phyloP scores from a whole-genome alignment of 2,797 vertebrate species.

The Paguma larvata region DNA sequence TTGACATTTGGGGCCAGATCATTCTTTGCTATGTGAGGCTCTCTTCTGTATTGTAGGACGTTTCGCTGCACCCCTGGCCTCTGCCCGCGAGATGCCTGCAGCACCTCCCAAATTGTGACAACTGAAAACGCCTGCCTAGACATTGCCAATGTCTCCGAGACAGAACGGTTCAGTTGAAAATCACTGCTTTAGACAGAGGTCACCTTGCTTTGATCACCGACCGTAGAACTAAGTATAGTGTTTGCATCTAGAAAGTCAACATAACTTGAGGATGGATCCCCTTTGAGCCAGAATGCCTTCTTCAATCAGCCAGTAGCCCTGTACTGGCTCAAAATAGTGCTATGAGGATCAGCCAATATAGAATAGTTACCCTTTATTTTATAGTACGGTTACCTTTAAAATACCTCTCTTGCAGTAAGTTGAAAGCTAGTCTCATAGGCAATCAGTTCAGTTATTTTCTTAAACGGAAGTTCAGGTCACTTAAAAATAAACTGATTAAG shows the following conservation, averaged over 20 bases:
- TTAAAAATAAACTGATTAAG: conserved; percentile 23
- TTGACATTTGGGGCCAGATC: not conserved
- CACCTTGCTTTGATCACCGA: not conserved
- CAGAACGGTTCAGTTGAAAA: not conserved
- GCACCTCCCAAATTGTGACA: not conserved
- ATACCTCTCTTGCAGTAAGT: not conserved
- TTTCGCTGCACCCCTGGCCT: not conserved
- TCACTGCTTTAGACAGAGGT: not conserved
- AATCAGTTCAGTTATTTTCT: not conserved
- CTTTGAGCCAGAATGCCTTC: not conserved
- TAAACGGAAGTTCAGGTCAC: conserved; percentile 30
- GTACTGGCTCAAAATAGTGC: not conserved
- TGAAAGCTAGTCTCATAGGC: not conserved
- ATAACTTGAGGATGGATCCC: not conserved
- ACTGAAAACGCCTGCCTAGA: not conserved
- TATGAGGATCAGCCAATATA: not conserved
- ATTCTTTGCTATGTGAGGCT: not conserved
- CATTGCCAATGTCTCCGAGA: not conserved
- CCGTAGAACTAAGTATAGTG: not conserved
- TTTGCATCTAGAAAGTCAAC: not conserved
- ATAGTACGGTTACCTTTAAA: not conserved
- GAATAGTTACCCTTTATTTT: not conserved
- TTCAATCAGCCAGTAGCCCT: not conserved
- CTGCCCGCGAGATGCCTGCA: not conserved
- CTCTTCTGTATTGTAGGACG: not conserved